phyloP scores from a whole-genome alignment of 2,797 vertebrate genomes.

The Betta splendens region DNA sequence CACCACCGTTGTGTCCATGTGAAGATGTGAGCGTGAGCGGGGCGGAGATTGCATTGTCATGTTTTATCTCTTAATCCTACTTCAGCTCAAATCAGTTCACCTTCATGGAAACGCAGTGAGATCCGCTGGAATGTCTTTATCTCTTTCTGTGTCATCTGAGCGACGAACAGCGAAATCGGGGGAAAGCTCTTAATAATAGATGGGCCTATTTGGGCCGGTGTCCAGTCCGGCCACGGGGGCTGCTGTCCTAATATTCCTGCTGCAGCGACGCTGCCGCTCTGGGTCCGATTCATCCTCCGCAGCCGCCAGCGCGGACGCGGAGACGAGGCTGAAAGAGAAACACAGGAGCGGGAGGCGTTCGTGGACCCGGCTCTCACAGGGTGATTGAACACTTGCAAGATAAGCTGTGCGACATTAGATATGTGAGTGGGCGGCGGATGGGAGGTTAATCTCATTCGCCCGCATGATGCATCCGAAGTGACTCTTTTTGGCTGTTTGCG shows the following conservation, averaged over 20 bases:
- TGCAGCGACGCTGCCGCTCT: too few species aligned
- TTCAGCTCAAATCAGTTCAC: conserved; percentile 49
- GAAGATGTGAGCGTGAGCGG: conserved; percentile 1
- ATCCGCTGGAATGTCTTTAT: conserved; percentile 25
- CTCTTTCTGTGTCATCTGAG: conserved; percentile 28
- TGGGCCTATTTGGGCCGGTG: conserved; percentile 61
- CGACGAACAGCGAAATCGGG: conserved; percentile 38
- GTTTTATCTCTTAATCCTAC: conserved; percentile 49
- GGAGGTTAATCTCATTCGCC: conserved; percentile 81
- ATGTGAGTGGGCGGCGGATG: conserved; percentile 69
- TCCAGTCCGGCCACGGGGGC: conserved; percentile 52
- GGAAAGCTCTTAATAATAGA: conserved; percentile 67
- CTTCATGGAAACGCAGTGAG: conserved; percentile 30
- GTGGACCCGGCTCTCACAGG: conserved; percentile 54
- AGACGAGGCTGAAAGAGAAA: conserved; percentile 40
- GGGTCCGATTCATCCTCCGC: too few species aligned
- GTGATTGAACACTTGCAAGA: conserved; percentile 77
- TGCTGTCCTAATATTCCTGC: conserved; percentile 58
- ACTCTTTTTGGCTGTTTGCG: conserved; percentile 68
- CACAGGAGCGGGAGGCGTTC: conserved; percentile 68
- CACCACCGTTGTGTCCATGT: background rate
- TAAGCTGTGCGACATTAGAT: conserved; percentile 77
- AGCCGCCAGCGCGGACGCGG: too few species aligned
- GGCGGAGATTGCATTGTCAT: conserved; percentile 29
- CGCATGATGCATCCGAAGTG: conserved; percentile 75